Evolutionary conservation across 2,888 invertebrate genomes (phyloP), one percentile per base, ranked within the genome.

Genomic region (Coelinius sp.): DNA sequence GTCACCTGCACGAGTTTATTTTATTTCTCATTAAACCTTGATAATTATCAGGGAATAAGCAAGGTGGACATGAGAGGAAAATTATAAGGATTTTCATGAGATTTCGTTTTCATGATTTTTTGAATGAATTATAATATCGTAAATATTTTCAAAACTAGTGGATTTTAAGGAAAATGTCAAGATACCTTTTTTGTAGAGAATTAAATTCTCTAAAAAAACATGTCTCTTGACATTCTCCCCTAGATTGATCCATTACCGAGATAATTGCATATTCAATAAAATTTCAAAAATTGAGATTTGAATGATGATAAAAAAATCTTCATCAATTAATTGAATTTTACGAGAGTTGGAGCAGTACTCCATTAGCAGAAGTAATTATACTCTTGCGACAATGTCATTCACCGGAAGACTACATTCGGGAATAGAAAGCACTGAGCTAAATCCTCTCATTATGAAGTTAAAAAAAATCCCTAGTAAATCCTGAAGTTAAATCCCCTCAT

Each of bases 11-110:
- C 69, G 41, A 68, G 49, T 68, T 68, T 72, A 72, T 74, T 77
- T 77, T 72, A 68, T 71, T 75, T 74, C 75, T 70, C 78, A 80
- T 80, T 79, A 78, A 64, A 49, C 12, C 12, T 25, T 56, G 76
- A 74, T 79, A 79, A 64, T 63, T 52, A 70, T 52, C 63, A 53
- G 35, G 20, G 35, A 52, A 49, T 27, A 25, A 70, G 63, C 2
- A 25, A 68, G 67, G 59, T 59, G 63, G 31, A 56, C 52, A 63
- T 56, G 63, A 68, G 56, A 56, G 62, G 27, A 17, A 31, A 22
- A 8, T 56, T 17, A 38, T n/a, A n/a, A n/a, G n/a, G n/a, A n/a
- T 49, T 68, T 49, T 27, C 31, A 10, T 41, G 14, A 63, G 67
- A 25, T 73, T 71, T 67, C 49, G 17, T 73, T 69, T 66, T 63